Conservation (phyloP, 1,140 invertebrate genomes). For the Stenopsyche tienmushanensis region DNA sequence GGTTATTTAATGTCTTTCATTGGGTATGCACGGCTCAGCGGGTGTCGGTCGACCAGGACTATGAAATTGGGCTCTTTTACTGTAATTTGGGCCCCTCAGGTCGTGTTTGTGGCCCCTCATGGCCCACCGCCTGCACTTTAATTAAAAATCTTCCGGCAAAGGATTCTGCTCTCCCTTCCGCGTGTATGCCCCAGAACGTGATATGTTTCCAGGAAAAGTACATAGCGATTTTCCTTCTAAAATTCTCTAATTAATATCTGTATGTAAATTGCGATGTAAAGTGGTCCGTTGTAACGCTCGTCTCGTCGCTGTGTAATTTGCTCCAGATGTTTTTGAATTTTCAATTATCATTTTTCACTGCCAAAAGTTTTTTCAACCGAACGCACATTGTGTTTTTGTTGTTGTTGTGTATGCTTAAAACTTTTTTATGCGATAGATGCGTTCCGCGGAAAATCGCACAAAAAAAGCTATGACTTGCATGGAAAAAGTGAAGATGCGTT, state of each 20-base stretch:
- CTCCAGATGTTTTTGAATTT: too few relatives aligned
- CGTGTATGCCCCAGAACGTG: not conserved
- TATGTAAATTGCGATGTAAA: too few relatives aligned
- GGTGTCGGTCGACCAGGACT: not conserved
- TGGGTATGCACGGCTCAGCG: not conserved
- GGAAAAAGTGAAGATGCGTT: too few relatives aligned
- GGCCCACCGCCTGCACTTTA: conserved; percentile 19
- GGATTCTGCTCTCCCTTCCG: conserved; percentile 8
- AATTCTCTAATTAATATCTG: not conserved
- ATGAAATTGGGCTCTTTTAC: not conserved
- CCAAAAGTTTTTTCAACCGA: too few relatives aligned
- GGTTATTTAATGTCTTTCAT: not conserved
- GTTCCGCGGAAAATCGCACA: too few relatives aligned
- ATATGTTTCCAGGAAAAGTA: not conserved
- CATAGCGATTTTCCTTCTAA: not conserved
- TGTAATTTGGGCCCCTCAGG: conserved; percentile 13
- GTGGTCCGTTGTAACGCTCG: too few relatives aligned
- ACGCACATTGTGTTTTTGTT: too few relatives aligned
- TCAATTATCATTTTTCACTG: too few relatives aligned
- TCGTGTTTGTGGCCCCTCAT: not conserved
- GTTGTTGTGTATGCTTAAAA: too few relatives aligned
- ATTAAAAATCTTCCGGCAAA: conserved; percentile 24
- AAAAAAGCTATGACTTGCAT: too few relatives aligned
- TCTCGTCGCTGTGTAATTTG: too few relatives aligned
- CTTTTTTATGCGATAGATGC: too few relatives aligned